Evolutionary conservation across 2,888 invertebrate species (phyloP), one percentile per base, ranked within the genome.

Genomic region (Pantelozetes paolii): DNA sequence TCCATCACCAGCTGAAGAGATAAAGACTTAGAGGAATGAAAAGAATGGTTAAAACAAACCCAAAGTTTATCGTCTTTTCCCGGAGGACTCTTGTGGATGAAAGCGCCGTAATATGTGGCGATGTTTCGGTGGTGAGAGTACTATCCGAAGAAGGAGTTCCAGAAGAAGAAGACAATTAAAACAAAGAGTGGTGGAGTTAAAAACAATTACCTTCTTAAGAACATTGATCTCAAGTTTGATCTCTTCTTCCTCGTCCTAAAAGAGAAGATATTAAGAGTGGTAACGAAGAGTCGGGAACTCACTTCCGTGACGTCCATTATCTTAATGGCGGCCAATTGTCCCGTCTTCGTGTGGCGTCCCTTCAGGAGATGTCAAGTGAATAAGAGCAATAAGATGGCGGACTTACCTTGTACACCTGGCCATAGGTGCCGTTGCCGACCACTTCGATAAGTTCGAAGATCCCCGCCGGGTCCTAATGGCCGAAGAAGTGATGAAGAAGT

Each of bases 371-470:
- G 6, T 18, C 9, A 62, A 9, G 8, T 18, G 8, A 23, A 23
- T 1, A n/a, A n/a, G n/a, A n/a, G n/a, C n/a, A n/a, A n/a, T n/a
- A n/a, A n/a, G n/a, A n/a, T n/a, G n/a, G n/a, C n/a, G n/a, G 28
- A 62, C 2, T 23, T 30, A 95, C 96, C 91, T 99, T 99, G 85
- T 98, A 99, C 75, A 99, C 99, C 87, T 99, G 98, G 79, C 99
- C 99, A 85, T 99, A 99, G 73, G 99, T 99, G 82, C 99, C 99
- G 92, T 98, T 99, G 83, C 99, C 99, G 79, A 99, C 99, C 77
- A 99, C 98, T 88, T 99, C 99, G 82, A 99, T 98, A 78, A 99
- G 87, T 84, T 99, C 99, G 86, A 99, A 99, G 83, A 99, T 98
- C 81, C 99, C 99, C 83, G 98, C 97, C 78, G 99, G 99, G 86